A percentile compares a stretch with the other conserved stretches of the same genome.
Conservation (phyloP, 2,888 invertebrate species). For the Sycophila texana region DNA sequence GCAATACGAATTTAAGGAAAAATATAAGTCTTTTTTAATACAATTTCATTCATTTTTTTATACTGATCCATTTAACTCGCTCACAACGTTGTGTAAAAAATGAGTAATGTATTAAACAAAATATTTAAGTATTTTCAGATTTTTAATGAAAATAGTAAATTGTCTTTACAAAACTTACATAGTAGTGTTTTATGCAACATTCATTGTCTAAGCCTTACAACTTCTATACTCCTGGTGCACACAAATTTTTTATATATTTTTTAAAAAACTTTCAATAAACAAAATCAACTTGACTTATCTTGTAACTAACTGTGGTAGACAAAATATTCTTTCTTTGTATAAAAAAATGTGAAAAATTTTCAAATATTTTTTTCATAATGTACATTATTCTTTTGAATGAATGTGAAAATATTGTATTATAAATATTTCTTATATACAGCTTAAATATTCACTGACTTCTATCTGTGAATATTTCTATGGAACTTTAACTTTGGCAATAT, state of each 20-base stretch:
- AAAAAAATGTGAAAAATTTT: conserved; percentile 36
- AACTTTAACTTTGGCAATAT: conserved; percentile 51
- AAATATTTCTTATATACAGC: conserved; percentile 54
- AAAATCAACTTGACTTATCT: conserved; percentile 49
- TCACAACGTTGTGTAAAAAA: conserved; percentile 54
- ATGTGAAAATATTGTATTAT: conserved; percentile 52
- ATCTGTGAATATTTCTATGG: conserved; percentile 47
- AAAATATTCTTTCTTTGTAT: conserved; percentile 39
- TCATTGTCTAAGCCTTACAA: conserved; percentile 33
- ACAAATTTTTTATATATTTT: conserved; percentile 36
- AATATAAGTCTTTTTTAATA: conserved; percentile 65
- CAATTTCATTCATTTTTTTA: conserved; percentile 43
- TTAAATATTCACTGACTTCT: conserved; percentile 44
- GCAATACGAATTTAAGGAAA: conserved; percentile 55
- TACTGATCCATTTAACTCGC: conserved; percentile 51
- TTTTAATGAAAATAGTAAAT: conserved; percentile 66
- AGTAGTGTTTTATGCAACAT: conserved; percentile 18
- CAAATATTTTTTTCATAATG: conserved; percentile 27
- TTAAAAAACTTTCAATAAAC: conserved; percentile 37
- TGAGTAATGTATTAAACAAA: conserved; percentile 44
- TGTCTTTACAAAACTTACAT: conserved; percentile 59
- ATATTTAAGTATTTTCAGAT: conserved; percentile 43
- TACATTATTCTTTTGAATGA: conserved; percentile 39
- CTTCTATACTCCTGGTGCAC: conserved; percentile 41
- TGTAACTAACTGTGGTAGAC: conserved; percentile 35